Conservation (phyloP, 2,888 invertebrate genomes). For the Drosophila fungiperda region DNA sequence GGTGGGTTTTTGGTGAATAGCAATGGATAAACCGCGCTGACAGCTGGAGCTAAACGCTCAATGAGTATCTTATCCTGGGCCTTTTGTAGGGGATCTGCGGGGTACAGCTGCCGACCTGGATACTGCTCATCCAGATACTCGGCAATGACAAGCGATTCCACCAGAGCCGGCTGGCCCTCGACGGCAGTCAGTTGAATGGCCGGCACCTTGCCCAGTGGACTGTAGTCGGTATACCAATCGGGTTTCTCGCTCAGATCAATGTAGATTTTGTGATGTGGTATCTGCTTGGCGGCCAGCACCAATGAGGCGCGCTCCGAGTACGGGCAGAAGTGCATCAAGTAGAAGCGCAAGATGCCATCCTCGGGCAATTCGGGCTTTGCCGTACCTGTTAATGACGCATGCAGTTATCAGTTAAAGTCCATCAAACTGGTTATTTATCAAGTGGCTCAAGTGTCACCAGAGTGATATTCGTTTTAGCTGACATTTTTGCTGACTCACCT, state of each 20-base stretch:
- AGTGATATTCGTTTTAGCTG: conserved; percentile 7
- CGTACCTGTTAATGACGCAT: conserved; percentile 86
- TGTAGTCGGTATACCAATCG: conserved; percentile 91
- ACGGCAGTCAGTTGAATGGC: conserved; percentile 89
- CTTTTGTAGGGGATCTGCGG: conserved; percentile 85
- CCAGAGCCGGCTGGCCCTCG: conserved; percentile 87
- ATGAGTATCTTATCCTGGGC: conserved; percentile 84
- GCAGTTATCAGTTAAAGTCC: neutral
- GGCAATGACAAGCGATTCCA: conserved; percentile 92
- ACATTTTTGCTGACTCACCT: conserved; percentile 57
- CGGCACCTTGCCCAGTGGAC: conserved; percentile 90
- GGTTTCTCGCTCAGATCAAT: conserved; percentile 92
- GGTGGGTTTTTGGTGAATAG: conserved; percentile 65
- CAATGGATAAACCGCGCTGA: conserved; percentile 80
- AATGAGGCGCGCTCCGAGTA: conserved; percentile 92
- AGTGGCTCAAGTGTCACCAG: neutral
- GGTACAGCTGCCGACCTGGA: conserved; percentile 88
- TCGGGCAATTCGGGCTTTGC: conserved; percentile 87
- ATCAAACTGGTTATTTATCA: conserved; percentile 2
- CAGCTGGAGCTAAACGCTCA: conserved; percentile 81
- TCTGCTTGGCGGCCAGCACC: conserved; percentile 91
- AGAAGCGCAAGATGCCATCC: conserved; percentile 89
- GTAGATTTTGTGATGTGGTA: conserved; percentile 91
- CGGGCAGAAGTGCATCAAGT: conserved; percentile 94
- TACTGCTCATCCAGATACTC: conserved; percentile 93